Percentiles rank a stretch among this genome's conserved stretches.
These are phyloP conservation scores for Contarinia nasturtii DNA, from an alignment of 1,140 invertebrate genomes.

Conservation along the genomic window DNA sequence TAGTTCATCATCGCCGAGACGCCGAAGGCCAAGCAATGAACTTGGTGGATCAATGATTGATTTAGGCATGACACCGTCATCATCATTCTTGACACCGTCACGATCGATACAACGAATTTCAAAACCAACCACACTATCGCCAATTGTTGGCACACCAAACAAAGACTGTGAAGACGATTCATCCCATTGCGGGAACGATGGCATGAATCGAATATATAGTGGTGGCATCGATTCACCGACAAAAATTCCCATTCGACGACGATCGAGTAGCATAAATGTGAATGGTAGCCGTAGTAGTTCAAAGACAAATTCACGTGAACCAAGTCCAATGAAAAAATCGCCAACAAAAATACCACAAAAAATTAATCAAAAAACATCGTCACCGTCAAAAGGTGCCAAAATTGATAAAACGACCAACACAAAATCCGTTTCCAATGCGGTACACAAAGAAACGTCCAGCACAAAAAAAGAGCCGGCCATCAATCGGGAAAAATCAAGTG, in stretches of 20 bases:
- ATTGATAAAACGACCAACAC: background rate
- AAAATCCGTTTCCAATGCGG: background rate
- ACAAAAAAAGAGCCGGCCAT: background rate
- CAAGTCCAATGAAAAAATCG: constrained; percentile 3
- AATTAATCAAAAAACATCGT: constrained; percentile 12
- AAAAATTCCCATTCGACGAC: constrained; percentile 6
- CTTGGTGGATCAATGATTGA: background rate
- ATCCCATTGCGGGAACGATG: constrained; percentile 8
- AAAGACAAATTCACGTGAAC: constrained; percentile 2
- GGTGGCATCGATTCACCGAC: constrained; percentile 10
- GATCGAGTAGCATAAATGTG: background rate
- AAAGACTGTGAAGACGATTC: constrained; percentile 14
- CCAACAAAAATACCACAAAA: constrained; percentile 7
- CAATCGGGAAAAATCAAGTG: constrained; percentile 1
- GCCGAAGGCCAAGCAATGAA: background rate
- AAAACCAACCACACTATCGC: constrained; percentile 19
- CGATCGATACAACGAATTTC: constrained; percentile 9
- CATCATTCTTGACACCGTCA: background rate
- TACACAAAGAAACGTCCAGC: constrained; percentile 3
- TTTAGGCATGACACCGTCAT: background rate
- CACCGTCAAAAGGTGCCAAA: constrained; percentile 13
- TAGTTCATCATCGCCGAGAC: background rate
- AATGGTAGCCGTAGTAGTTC: no score
- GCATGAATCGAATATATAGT: background rate
- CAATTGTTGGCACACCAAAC: constrained; percentile 22